Conservation (phyloP, 2,888 invertebrate species). For the Heliconius ethilla region DNA sequence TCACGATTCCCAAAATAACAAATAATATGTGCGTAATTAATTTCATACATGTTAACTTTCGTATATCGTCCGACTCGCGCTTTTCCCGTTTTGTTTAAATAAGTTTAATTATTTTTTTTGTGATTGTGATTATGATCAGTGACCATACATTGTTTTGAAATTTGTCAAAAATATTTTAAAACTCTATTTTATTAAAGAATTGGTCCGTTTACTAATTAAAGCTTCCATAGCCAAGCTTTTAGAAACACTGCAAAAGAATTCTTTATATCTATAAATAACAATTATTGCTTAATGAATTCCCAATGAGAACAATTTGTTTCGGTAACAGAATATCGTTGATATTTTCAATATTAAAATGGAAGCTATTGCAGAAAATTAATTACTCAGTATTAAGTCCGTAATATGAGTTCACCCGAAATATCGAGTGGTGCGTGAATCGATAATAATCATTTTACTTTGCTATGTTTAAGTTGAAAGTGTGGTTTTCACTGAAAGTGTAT, state of each 20-base stretch:
- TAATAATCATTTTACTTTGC: conserved; percentile 19
- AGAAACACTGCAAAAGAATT: background rate
- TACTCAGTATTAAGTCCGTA: conserved; percentile 38
- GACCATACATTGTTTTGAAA: no score
- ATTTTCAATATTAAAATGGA: conserved; percentile 41
- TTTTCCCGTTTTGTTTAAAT: no score
- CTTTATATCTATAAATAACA: conserved; percentile 12
- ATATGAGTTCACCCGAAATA: conserved; percentile 34
- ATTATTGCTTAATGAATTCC: conserved; percentile 28
- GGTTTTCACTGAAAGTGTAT: background rate
- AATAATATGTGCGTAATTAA: no score
- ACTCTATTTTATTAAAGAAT: no score
- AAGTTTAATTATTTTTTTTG: no score
- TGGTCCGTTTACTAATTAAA: background rate
- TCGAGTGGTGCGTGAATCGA: conserved; percentile 31
- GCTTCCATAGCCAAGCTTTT: background rate
- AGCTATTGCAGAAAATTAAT: conserved; percentile 42
- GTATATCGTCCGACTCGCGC: no score
- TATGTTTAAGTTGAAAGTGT: conserved; percentile 5
- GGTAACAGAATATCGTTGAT: conserved; percentile 33
- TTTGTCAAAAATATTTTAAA: no score
- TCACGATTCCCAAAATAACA: no score
- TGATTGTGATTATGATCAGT: no score
- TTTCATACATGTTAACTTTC: no score
- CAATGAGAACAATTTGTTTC: conserved; percentile 35